Base-by-base conservation (phyloP, 2,888 invertebrate genomes). In the Dryadula phaetusa region DNA sequence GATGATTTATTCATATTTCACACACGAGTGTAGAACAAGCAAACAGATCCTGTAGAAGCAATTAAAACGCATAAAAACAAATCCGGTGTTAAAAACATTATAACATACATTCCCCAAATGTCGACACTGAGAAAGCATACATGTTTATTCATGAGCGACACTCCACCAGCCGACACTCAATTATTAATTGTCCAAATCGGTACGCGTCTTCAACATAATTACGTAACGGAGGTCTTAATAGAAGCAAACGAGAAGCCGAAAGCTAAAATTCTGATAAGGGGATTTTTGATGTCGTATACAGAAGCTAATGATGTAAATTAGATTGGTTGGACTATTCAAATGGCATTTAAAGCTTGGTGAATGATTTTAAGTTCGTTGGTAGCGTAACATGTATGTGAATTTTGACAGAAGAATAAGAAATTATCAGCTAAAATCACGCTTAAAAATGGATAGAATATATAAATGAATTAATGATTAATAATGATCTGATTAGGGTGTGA, bases 101-200 rank as follows among this genome's bases (percentile, higher is more conserved):
- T 6, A 44, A 70, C 61, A 61, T 61, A 63, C 53, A 70, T 65
- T 70, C 62, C 40, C 46, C 25, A 63, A 62, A 66, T 66, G 66
- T 42, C 42, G 34, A 56, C 58, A 62, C 34, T 62, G 44, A 34
- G 65, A 61, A 73, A 72, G 63, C 53, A 44, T 37, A 52, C 37
- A 76, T 77, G 76, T 77, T 69, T 76, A 78, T 79, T 78, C 74
- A 78, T 75, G 74, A 71, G 64, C 61, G 64, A 72, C 69, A 69
- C 64, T 54, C 66, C 49, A 10, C 20, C 46, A 7, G 22, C 16
- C 67, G 71, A 72, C 73, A 71, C 67, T 46, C 49, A 70, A 63
- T 74, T 74, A 76, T 78, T 75, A 76, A 76, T 76, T 76, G 74
- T 72, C 12, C 63, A 56, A 70, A 70, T 64, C 67, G 62, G 73